Evolutionary conservation across 2,888 invertebrate species (phyloP).

Genomic region (Xanthorhoe designata): DNA sequence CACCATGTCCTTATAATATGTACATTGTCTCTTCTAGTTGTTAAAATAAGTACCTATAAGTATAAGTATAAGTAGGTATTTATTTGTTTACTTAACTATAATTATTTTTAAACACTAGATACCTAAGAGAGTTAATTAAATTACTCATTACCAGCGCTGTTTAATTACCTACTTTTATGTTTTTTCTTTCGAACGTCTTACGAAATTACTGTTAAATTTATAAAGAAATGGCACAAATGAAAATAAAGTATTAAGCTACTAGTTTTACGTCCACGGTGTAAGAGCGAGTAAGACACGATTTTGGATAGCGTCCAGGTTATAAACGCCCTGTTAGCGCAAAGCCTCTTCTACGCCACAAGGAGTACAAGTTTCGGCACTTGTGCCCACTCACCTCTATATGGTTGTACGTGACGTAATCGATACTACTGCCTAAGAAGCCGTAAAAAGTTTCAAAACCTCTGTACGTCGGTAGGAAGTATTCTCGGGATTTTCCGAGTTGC

Average conservation of each 20-base stretch:
- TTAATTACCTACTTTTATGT: too few species aligned
- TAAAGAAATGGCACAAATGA: too few species aligned
- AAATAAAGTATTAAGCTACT: too few species aligned
- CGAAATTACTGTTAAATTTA: too few species aligned
- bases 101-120: too few species aligned
- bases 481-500: constrained; percentile 91
- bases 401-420: constrained; percentile 90
- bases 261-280: constrained; percentile 2
- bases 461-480: constrained; percentile 88
- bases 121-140: too few species aligned
- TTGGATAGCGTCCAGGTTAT: constrained; percentile 25
- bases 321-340: constrained; percentile 25
- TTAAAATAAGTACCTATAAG: too few species aligned
- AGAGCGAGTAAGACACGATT: constrained; percentile 13
- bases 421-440: constrained; percentile 92
- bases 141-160: too few species aligned
- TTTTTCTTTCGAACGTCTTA: too few species aligned
- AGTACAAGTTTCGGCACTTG: constrained; percentile 25
- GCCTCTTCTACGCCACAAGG: constrained; percentile 28
- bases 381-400: constrained; percentile 65
- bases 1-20: too few species aligned
- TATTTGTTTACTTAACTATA: neutral
- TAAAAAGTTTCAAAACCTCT: constrained; percentile 92
- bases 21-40: too few species aligned
- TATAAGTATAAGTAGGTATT: neutral